Base-by-base conservation (phyloP, 64 coral and sea anemone species). In the Montipora foliosa region DNA sequence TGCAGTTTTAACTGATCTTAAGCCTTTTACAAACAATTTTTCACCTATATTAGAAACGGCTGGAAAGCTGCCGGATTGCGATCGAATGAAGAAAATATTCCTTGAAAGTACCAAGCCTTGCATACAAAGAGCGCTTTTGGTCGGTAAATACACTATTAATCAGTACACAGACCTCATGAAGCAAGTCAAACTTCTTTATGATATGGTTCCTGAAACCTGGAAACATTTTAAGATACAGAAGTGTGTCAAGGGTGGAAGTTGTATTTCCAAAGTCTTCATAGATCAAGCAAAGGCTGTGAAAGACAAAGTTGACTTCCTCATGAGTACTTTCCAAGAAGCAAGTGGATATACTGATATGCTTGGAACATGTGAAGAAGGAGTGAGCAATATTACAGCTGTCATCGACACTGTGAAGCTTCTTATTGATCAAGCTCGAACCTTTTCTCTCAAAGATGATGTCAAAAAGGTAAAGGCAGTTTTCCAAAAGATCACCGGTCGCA, bases 241-340 rank as follows among this genome's bases (percentile, higher is more conserved):
- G 53, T 98, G 96, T 70, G 79, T 98, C 45, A 98, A 93, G 77
- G 96, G 96, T 20, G 94, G 91, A 6, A 87, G 87, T 10, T 98
- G 96, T 71, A 87, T 98, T 48, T 90, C 91, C 19, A 95, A 98
- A 24, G 91, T 88, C 5, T 98, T 98, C 37, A 95, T 84, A 6
- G 58, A 98, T 16, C 96, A 98, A 94, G 96, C 88, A n/a, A 95
- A 91, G 61, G 88, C 25, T 19, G 67, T 98, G 16, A 83, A 87
- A 48, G 91, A 94, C 9, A 93, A 90, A 5, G 16, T 87, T 1
- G 62, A 90, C 19, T 46, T 78, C 37, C 13, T 95, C 12, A 91
- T 88, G 51, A 55, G 76, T 6, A 95, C 77, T 6, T 90, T 93
- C 19, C 50, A 76, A 61, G 92, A 96, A 80, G 57, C 92, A 1